Percentiles rank a stretch among this genome's conserved stretches.
phyloP scores from a whole-genome alignment of 2,113 vertebrate genomes.

The Syrmaticus mikado region DNA sequence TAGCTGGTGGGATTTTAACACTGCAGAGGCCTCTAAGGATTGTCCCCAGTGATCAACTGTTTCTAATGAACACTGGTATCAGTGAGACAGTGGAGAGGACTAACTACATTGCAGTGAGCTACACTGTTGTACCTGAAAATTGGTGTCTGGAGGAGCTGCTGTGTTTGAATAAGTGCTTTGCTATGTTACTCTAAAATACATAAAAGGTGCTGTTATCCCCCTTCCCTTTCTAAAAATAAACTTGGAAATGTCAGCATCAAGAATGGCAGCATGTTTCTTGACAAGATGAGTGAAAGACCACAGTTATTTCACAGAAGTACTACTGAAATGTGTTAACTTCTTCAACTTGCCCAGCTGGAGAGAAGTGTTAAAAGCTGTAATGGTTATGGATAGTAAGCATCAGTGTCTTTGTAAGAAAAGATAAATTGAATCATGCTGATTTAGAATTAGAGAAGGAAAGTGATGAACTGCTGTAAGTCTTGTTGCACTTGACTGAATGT shows the following conservation, averaged over 20 bases:
- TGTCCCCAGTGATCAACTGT: not conserved
- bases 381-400: not conserved
- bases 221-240: constrained; percentile 32
- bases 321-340: not conserved
- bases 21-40: not conserved
- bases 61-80: not conserved
- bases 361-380: not conserved
- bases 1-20: not conserved
- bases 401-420: not conserved
- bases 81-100: not conserved
- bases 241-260: constrained; percentile 29
- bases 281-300: constrained; percentile 30
- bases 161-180: not conserved
- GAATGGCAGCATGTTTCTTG: constrained; percentile 17
- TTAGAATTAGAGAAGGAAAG: not conserved
- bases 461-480: not conserved
- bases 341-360: constrained; percentile 17
- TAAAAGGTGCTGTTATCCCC: not conserved
- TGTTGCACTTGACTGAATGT: not conserved
- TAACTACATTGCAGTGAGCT: not conserved
- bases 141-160: not conserved
- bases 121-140: not conserved
- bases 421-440: not conserved
- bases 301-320: constrained; percentile 6
- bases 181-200: not conserved